Base-by-base conservation (phyloP, 2,797 vertebrate genomes). In the Xerus rutilus region DNA sequence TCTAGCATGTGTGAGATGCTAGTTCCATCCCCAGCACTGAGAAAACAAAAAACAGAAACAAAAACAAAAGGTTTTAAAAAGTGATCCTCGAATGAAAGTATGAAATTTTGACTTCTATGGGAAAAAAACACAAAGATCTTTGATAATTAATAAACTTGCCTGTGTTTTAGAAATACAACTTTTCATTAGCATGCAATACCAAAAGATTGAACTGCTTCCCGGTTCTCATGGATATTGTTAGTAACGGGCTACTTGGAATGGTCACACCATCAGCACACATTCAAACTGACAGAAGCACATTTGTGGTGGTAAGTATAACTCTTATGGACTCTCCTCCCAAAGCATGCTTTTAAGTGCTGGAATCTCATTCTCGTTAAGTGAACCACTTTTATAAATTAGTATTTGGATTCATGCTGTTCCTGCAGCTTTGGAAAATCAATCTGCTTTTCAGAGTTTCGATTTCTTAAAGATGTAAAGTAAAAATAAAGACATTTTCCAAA, bases 191-290 rank as follows among this genome's bases (percentile, higher is more conserved):
- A 0, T 99, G 99, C 95, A 99, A 99, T 96, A 93, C 99, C 98
- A 99, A 99, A 87, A 98, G 98, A 0, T 96, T 99, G 43, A 99
- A 99, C 97, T 99, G 99, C 7, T 97, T 99, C 93, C 99, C 99
- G 0, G 99, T 99, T 98, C 98, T 99, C 0, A 98, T 99, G 72
- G 99, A 99, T 4, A 1, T 99, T 23, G 99, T 99, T 0, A 99
- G 99, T 97, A 99, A 99, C 0, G 97, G 99, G 5, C 96, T 99
- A 11, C 98, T 99, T 20, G 97, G 98, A 86, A 98, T 98, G 30
- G 97, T 99, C 69, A 99, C 99, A 2, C 98, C 99, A 1, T 98
- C 98, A 0, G 92, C 96, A 0, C 98, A 32, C 35, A 99, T 99
- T 97, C 98, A 97, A 28, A 98, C 99, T 21, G 99, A 99, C 99